Base-by-base conservation (phyloP, 2,888 invertebrate genomes). In the Ophion ellenae region DNA sequence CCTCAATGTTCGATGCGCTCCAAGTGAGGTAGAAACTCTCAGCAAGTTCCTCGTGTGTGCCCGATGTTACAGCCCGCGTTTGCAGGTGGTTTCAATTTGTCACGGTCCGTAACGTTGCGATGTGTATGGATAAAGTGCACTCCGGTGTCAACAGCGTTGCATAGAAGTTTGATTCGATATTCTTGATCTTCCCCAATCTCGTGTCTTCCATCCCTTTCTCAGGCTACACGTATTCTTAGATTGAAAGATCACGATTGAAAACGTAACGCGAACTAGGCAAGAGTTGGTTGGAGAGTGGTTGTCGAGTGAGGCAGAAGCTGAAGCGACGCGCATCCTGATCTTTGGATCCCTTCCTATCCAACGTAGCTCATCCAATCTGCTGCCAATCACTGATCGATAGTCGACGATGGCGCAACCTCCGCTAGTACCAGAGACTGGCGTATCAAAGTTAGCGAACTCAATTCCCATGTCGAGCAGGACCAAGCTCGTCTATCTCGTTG, bases 381-480 rank as follows among this genome's bases (percentile, higher is more conserved):
- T 20, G 64, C 40, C 66, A 73, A 66, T 10, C 17, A 73, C 10
- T n/a, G 73, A 36, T 66, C n/a, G 11, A 5, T 28, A 57, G 40
- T 66, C 40, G 66, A 59, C 59, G 14, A 74, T 14, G 17, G 2
- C 59, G 17, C 45, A 11, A n/a, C 40, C 40, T 45, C 57, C n/a
- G 40, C 47, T 11, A n/a, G 36, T 32, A 59, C 59, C n/a, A 64
- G n/a, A 28, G 61, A 24, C 57, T 67, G 32, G 57, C 74, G 79
- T 86, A 91, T 92, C 90, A 91, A 90, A 92, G 91, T 92, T 91
- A 90, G 90, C 90, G 91, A 92, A 92, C 90, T 92, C 89, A 87
- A 91, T 91, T 90, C 88, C 64, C 88, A 79, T 57, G 75, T 69
- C 75, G 69, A 63, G 36, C 53, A 69, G 45, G 75, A 75, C 32